Evolutionary conservation across 2,888 invertebrate species (phyloP).

Genomic region (Steinernema hermaphroditum): DNA sequence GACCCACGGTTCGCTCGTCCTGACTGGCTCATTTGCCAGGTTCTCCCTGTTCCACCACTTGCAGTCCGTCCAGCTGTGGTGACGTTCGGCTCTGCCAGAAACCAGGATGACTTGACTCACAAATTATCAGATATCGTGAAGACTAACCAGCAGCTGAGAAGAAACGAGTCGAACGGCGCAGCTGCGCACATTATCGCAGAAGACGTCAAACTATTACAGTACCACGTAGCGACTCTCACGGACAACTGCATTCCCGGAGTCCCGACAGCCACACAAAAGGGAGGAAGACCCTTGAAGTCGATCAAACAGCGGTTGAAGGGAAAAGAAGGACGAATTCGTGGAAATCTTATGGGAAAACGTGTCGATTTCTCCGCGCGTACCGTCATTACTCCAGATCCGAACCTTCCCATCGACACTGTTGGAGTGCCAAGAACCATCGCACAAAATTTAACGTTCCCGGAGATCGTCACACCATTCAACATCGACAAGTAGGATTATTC

Average conservation of each 20-base stretch:
- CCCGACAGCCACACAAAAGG: conserved; percentile 94
- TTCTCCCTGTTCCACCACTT: conserved; percentile 92
- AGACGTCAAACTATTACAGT: conserved; percentile 95
- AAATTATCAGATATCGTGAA: conserved; percentile 98
- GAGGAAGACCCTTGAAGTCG: conserved; percentile 95
- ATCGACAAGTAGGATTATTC: conserved; percentile 78
- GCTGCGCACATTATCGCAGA: conserved; percentile 95
- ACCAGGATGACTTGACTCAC: conserved; percentile 96
- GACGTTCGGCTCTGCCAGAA: conserved; percentile 97
- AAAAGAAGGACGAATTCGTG: conserved; percentile 97
- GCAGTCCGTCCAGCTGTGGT: conserved; percentile 95
- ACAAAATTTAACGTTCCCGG: conserved; percentile 97
- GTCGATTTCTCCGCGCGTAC: conserved; percentile 99
- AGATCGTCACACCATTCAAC: conserved; percentile 98
- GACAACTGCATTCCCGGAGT: conserved; percentile 99
- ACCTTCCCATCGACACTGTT: conserved; percentile 80
- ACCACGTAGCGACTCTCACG: conserved; percentile 94
- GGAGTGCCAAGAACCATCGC: conserved; percentile 97
- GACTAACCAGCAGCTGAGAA: conserved; percentile 89
- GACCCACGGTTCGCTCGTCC: conserved; percentile 86
- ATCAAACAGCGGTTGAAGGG: conserved; percentile 92
- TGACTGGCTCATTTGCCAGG: conserved; percentile 99
- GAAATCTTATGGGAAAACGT: conserved; percentile 98
- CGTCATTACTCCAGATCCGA: conserved; percentile 75
- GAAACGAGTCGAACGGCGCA: conserved; percentile 93